phyloP scores from a whole-genome alignment of 1,140 invertebrate genomes.

The Drosophila chauvacae region DNA sequence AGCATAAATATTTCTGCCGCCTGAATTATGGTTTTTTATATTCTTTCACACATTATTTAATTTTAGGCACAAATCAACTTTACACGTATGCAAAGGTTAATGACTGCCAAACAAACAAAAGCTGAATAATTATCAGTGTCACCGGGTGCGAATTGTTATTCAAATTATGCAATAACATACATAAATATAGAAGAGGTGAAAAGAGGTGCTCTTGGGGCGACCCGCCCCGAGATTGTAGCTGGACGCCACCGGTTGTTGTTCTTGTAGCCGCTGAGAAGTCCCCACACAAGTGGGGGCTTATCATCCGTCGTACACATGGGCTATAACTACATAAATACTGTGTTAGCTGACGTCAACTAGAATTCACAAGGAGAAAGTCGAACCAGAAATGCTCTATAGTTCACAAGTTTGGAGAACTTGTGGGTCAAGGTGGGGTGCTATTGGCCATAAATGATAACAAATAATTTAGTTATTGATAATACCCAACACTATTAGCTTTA shows the following conservation, averaged over 20 bases:
- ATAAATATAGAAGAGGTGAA: conserved; percentile 46
- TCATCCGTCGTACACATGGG: conserved; percentile 17
- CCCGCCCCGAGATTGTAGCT: conserved; percentile 18
- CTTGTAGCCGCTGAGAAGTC: conserved; percentile 13
- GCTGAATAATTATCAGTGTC: conserved; percentile 16
- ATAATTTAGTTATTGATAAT: neutral
- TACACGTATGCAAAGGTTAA: conserved; percentile 20
- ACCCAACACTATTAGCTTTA: neutral
- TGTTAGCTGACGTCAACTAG: conserved; percentile 40
- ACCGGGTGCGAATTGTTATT: conserved; percentile 41
- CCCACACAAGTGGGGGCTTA: conserved; percentile 25
- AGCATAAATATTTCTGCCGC: neutral
- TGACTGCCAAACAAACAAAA: conserved; percentile 26
- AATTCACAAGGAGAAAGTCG: conserved; percentile 12
- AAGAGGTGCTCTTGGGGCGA: conserved; percentile 14
- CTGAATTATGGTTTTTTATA: neutral
- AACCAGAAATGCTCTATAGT: neutral
- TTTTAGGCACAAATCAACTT: neutral
- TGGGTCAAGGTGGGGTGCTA: neutral
- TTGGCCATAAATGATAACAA: neutral
- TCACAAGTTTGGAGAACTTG: neutral
- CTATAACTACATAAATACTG: conserved; percentile 14
- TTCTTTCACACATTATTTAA: neutral
- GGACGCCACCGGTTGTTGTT: neutral
- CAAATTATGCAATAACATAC: conserved; percentile 45